Evolutionary conservation across 2,797 vertebrate species (phyloP).

Genomic region (Lithobates pipiens): DNA sequence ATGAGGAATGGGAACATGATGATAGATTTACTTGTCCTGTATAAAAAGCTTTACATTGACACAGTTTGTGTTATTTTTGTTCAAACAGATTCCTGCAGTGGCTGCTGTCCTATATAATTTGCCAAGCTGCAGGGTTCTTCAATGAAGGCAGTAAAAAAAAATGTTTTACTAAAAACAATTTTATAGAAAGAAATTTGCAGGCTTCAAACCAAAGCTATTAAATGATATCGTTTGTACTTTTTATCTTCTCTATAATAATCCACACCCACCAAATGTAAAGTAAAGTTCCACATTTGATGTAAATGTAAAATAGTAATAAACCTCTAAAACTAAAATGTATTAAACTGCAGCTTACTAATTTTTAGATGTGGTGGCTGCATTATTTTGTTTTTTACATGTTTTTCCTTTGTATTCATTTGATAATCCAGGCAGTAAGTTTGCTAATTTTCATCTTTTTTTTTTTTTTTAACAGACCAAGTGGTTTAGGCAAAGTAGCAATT

Average conservation of each 20-base stretch:
- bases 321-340: too few species aligned
- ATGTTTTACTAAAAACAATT: not conserved
- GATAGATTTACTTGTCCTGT: conserved; percentile 6
- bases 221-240: not conserved
- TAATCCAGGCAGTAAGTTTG: too few species aligned
- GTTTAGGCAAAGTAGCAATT: too few species aligned
- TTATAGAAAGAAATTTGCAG: not conserved
- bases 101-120: conserved; percentile 42
- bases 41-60: conserved; percentile 9
- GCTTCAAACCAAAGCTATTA: not conserved
- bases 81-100: not conserved
- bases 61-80: conserved; percentile 21
- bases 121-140: conserved; percentile 27
- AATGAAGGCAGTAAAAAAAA: conserved; percentile 5
- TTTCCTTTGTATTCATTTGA: too few species aligned
- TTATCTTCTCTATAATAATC: not conserved
- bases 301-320: too few species aligned
- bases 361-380: too few species aligned
- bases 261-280: too few species aligned
- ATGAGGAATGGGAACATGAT: not conserved
- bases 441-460: too few species aligned
- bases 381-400: too few species aligned
- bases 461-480: too few species aligned
- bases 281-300: too few species aligned
- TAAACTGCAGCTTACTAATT: too few species aligned